A percentile compares a stretch with the other conserved stretches of the same genome.
phyloP scores from a whole-genome alignment of 2,888 invertebrate genomes.

The Eledona agricola region DNA sequence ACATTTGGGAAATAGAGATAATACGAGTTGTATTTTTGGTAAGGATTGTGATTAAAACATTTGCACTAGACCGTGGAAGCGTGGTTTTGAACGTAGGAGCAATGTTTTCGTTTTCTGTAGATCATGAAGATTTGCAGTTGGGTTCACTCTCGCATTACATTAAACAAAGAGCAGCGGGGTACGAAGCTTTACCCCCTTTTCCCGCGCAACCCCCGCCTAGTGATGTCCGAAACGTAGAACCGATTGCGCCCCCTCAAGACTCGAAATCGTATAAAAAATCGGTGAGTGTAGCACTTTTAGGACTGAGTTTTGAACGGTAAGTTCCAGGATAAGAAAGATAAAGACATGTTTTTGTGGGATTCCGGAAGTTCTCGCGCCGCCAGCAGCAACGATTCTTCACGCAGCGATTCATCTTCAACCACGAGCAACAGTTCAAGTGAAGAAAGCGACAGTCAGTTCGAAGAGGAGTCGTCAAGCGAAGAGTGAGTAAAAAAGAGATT shows the following conservation, averaged over 20 bases:
- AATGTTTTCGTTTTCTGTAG: conserved; percentile 60
- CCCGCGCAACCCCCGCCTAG: conserved; percentile 81
- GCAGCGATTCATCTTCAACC: conserved; percentile 12
- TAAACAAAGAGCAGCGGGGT: conserved; percentile 85
- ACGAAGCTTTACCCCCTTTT: conserved; percentile 87
- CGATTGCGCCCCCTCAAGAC: conserved; percentile 54
- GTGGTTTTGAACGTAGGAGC: too few species aligned
- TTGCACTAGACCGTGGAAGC: too few species aligned
- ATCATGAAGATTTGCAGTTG: conserved; percentile 87
- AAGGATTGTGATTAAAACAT: too few species aligned
- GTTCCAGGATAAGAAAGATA: conserved; percentile 48
- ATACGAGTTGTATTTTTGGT: too few species aligned
- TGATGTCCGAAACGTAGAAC: conserved; percentile 77
- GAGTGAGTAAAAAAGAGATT: conserved; percentile 25
- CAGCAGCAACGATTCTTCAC: conserved; percentile 34
- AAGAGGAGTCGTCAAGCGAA: conserved; percentile 51
- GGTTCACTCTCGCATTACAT: conserved; percentile 96
- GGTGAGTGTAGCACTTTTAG: conserved; percentile 13
- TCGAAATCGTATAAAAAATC: conserved; percentile 50
- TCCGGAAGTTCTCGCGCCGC: conserved; percentile 56
- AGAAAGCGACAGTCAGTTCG: conserved; percentile 36
- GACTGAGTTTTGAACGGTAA: conserved; percentile 1
- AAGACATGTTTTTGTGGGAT: conserved; percentile 55
- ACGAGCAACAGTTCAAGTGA: conserved; percentile 30
- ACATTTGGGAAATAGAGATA: too few species aligned